Evolutionary conservation across 1,140 invertebrate genomes (phyloP).

Genomic region (Macrocentrus cingulum): DNA sequence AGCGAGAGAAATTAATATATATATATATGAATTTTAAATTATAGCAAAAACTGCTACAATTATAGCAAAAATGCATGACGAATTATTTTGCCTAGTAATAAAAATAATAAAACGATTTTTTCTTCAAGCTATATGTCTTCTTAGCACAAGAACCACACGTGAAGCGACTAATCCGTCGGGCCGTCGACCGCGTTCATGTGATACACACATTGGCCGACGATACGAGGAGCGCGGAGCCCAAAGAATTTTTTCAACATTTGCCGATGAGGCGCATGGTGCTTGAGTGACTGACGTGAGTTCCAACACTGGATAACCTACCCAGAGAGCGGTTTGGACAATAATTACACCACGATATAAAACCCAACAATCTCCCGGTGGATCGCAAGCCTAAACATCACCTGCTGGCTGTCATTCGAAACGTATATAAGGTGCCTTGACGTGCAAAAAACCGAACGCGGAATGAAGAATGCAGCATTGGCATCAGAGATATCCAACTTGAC

Average conservation of each 20-base stretch:
- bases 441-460: constrained; percentile 22
- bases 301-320: not conserved
- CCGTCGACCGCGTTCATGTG: not conserved
- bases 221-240: not conserved
- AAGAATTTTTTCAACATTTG: constrained; percentile 4
- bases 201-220: not conserved
- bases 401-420: constrained; percentile 28
- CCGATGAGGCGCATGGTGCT: constrained; percentile 8
- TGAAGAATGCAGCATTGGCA: constrained; percentile 7
- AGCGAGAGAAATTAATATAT: too few relatives aligned
- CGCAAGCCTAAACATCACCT: constrained; percentile 38
- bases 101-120: too few relatives aligned
- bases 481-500: not conserved
- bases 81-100: too few relatives aligned
- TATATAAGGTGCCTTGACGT: constrained; percentile 21
- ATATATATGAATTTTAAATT: too few relatives aligned
- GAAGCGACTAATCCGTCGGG: constrained; percentile 21
- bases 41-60: too few relatives aligned
- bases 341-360: constrained; percentile 39
- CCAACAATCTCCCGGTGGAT: constrained; percentile 35
- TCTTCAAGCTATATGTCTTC: constrained; percentile 2
- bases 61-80: too few relatives aligned
- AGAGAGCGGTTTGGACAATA: constrained; percentile 33
- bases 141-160: constrained; percentile 10
- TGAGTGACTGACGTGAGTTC: constrained; percentile 23